Base-by-base conservation (phyloP, 92 coral and sea anemone species). In the Palythoa grandiflora region DNA sequence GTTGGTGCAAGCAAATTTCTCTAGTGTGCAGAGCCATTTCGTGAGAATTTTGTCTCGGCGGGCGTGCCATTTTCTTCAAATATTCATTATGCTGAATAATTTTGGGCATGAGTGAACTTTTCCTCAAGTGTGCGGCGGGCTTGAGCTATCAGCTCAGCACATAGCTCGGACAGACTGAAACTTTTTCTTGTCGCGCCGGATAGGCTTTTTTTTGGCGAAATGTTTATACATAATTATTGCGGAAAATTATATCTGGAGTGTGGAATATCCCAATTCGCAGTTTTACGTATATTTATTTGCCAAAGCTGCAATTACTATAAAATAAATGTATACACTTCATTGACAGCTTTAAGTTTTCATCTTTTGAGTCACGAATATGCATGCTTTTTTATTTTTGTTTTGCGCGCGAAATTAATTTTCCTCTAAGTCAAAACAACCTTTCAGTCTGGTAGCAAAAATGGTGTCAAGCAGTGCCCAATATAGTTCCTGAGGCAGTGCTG, bases 1-100 rank as follows among this genome's bases (percentile, higher is more conserved):
- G 73, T 73, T 85, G 89, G 83, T 52, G 71, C 51, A 75, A 73
- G 74, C 89, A 54, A 15, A 70, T 86, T 86, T 81, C 84, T 51
- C 89, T 1, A 86, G 89, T 74, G 84, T 86, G 89, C 83, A 48
- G 71, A 38, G 83, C 28, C 70, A 0, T 86, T 73, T 57, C 74
- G 11, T 47, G 89, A 83, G 71, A 52, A 71, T 52, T 74, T 75
- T 2, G 72, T 21, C 89, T 52, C 38, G n/a, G n/a, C n/a, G n/a
- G n/a, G 88, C 80, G 80, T 81, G 91, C 91, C 73, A 80, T 88
- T 73, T 21, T 79, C 65, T 72, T 40, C 75, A 66, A 57, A 71
- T 83, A 88, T 88, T 88, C 88, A 88, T 81, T 83, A 83, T 73
- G 88, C 83, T 73, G 83, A 83, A 88, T 83, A 88, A 88, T 88